Base-by-base conservation (phyloP, 1,140 invertebrate genomes). In the Drosophila burlai region DNA sequence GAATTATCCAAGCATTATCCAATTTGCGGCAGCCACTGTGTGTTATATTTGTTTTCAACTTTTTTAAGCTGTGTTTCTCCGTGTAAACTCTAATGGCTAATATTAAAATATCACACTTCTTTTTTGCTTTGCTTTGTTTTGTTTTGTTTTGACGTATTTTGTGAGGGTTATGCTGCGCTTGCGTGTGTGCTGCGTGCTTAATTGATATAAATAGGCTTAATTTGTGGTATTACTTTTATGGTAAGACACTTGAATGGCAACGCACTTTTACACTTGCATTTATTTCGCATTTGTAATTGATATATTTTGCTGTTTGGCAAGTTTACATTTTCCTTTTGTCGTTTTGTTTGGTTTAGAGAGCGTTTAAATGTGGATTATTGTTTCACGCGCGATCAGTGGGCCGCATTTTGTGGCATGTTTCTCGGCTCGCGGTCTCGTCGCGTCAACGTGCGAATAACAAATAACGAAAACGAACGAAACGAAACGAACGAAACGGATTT, bases 371-470 rank as follows among this genome's bases (percentile, higher is more conserved):
- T 76, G 64, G 49, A 74, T 57, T 74, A 55, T 38, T 72, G 76
- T 72, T 72, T 58, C 76, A 78, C 76, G 76, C 76, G 75, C 76
- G 76, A 78, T 78, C 64, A n/a, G 38, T 72, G 52, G 52, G 63
- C 66, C 59, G 74, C 45, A 60, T 38, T 55, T 38, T 55, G 46
- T 73, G 62, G 80, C 49, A 79, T 83, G 68, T 78, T 58, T 40
- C 62, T 72, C 74, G 77, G 61, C 69, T 79, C 83, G 78, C 66
- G 80, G 81, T 86, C 84, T 86, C 83, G 84, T 79, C 83, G 71
- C 89, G 84, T 91, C 89, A 89, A 90, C 89, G 85, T 91, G 86
- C 85, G 87, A 90, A 91, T 90, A 90, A 90, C 85, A 91, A 91
- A 91, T 91, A 91, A 91, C 89, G 85, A 89, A 89, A 89, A 89